Percentiles rank a stretch among this genome's conserved stretches.
Conservation (phyloP, 53 echinoderm and acorn worm species). For the Mesocentrotus franciscanus region DNA sequence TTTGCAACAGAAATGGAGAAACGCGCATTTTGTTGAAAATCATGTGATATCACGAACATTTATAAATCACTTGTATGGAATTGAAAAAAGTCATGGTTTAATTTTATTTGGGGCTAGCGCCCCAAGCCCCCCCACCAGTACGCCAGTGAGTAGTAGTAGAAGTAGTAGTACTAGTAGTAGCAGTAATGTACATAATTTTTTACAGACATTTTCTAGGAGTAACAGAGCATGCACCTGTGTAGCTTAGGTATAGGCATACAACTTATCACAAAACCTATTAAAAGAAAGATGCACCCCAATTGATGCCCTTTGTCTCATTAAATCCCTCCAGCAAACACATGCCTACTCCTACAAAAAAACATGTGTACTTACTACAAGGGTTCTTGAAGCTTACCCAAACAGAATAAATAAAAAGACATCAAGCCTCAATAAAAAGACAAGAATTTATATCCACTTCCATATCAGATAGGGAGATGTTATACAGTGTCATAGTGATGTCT, state of each 20-base stretch:
- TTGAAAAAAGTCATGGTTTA: too few relatives aligned
- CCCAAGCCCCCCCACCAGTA: too few relatives aligned
- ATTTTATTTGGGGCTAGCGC: too few relatives aligned
- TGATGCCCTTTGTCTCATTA: conserved; percentile 7
- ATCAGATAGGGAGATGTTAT: conserved; percentile 41
- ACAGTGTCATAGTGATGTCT: neutral
- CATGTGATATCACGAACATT: too few relatives aligned
- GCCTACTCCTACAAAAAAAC: neutral
- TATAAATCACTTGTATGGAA: too few relatives aligned
- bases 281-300: neutral
- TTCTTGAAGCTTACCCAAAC: neutral
- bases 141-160: too few relatives aligned
- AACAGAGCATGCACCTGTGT: neutral
- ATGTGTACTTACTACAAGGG: conserved; percentile 37
- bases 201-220: neutral
- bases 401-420: conserved; percentile 56
- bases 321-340: conserved; percentile 38
- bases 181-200: neutral
- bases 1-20: too few relatives aligned
- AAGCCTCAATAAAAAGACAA: neutral
- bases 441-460: conserved; percentile 9
- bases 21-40: too few relatives aligned
- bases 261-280: neutral
- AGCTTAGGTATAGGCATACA: neutral
- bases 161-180: neutral